Evolutionary conservation across 1,140 invertebrate species (phyloP).

Genomic region (Octopus bimaculoides): DNA sequence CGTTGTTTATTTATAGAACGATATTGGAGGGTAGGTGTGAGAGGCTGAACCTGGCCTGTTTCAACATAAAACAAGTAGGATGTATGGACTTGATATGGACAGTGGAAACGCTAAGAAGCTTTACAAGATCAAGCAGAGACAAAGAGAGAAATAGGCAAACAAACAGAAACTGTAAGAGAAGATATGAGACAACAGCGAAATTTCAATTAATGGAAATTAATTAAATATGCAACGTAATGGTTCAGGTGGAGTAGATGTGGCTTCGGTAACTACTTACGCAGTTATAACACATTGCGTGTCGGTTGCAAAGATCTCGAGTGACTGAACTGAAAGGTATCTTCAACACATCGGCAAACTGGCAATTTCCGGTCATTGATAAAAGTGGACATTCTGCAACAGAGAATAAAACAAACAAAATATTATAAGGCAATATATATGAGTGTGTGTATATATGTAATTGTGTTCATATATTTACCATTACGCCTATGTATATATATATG

Average conservation of each 20-base stretch:
- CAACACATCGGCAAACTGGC: conserved; percentile 33
- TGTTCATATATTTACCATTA: background rate
- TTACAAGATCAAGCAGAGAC: no score
- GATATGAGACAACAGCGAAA: no score
- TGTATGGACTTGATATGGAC: no score
- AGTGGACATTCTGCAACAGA: conserved; percentile 31
- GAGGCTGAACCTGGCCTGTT: no score
- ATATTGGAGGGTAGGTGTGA: no score
- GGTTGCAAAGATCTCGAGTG: conserved; percentile 37
- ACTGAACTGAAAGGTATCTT: conserved; percentile 33
- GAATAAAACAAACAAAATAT: background rate
- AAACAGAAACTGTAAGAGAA: no score
- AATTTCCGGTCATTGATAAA: conserved; percentile 30
- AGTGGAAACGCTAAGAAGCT: no score
- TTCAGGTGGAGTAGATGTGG: background rate
- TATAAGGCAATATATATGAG: background rate
- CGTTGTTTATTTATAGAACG: no score
- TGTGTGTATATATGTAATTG: background rate
- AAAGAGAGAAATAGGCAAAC: no score
- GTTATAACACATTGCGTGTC: conserved; percentile 41
- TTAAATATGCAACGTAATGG: background rate
- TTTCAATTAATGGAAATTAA: no score
- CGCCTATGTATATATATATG: background rate
- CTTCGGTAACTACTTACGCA: conserved; percentile 36
- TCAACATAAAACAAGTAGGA: no score